A percentile compares a stretch with the other conserved stretches of the same genome.
phyloP scores from a whole-genome alignment of 2,888 invertebrate species.

The Agrochola lota region DNA sequence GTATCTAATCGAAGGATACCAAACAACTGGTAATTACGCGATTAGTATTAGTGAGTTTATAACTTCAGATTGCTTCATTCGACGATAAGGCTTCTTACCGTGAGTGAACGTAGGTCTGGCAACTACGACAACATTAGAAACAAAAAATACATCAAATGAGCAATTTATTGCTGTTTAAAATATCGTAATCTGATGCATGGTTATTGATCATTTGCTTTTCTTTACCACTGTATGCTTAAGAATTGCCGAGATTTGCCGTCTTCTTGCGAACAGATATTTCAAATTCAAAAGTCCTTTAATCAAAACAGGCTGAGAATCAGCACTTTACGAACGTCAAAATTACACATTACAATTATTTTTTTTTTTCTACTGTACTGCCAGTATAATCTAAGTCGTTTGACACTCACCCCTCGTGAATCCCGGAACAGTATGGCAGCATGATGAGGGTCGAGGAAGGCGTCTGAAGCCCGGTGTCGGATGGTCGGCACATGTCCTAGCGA shows the following conservation, averaged over 20 bases:
- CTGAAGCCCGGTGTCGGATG: conserved; percentile 92
- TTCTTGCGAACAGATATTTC: neutral
- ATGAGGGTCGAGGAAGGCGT: conserved; percentile 95
- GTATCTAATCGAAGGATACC: conserved; percentile 1
- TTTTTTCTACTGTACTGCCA: too few relatives aligned
- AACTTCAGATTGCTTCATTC: conserved; percentile 8
- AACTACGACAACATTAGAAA: neutral
- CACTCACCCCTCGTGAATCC: conserved; percentile 97
- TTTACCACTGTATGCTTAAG: neutral
- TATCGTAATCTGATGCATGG: neutral
- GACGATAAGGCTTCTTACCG: neutral
- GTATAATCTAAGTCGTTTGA: conserved; percentile 7
- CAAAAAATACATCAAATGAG: neutral
- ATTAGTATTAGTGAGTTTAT: neutral
- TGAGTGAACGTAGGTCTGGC: neutral
- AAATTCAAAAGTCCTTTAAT: too few relatives aligned
- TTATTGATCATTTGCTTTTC: neutral
- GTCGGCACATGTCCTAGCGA: conserved; percentile 92
- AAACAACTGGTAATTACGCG: neutral
- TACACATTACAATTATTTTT: too few relatives aligned
- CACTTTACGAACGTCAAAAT: too few relatives aligned
- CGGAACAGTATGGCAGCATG: conserved; percentile 97
- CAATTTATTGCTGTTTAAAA: neutral
- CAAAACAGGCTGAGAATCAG: too few relatives aligned
- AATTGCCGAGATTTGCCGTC: neutral